Percentiles rank a stretch among this genome's conserved stretches.
These are phyloP conservation scores for Anoplopoma fimbria DNA, from an alignment of 2,113 vertebrate genomes.

Conservation along the genomic window DNA sequence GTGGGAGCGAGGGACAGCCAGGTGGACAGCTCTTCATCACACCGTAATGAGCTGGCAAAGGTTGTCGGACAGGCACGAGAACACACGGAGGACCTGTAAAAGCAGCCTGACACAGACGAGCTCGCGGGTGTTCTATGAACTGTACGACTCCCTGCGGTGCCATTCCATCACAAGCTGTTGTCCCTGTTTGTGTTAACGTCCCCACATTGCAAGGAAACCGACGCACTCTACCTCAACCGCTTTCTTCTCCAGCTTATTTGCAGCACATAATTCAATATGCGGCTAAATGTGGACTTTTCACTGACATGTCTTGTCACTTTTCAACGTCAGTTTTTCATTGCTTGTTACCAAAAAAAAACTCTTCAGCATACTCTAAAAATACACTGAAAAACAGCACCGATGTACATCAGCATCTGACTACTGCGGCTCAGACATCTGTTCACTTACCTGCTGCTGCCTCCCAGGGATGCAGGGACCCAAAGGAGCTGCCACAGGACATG, in stretches of 20 bases:
- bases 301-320: background rate
- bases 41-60: slow-evolving; percentile 75
- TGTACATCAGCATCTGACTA: slow-evolving; percentile 24
- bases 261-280: background rate
- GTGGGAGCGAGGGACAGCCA: slow-evolving; percentile 54
- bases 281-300: background rate
- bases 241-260: background rate
- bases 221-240: slow-evolving; percentile 12
- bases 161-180: slow-evolving; percentile 74
- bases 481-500: slow-evolving; percentile 18
- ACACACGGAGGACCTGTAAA: slow-evolving; percentile 79
- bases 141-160: slow-evolving; percentile 71
- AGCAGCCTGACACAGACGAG: slow-evolving; percentile 60
- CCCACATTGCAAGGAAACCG: slow-evolving; percentile 45
- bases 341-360: slow-evolving; percentile 1
- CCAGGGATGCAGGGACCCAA: slow-evolving; percentile 17
- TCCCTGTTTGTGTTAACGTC: slow-evolving; percentile 62
- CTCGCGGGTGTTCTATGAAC: slow-evolving; percentile 62
- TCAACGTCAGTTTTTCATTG: background rate
- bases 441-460: slow-evolving; percentile 71
- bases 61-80: slow-evolving; percentile 73
- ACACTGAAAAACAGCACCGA: slow-evolving; percentile 28
- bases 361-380: slow-evolving; percentile 12
- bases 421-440: slow-evolving; percentile 41
- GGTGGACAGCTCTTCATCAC: slow-evolving; percentile 74